A percentile compares a stretch with the other conserved stretches of the same genome.
Evolutionary conservation across 2,113 vertebrate species (phyloP).

Genomic region (Octodon degus): DNA sequence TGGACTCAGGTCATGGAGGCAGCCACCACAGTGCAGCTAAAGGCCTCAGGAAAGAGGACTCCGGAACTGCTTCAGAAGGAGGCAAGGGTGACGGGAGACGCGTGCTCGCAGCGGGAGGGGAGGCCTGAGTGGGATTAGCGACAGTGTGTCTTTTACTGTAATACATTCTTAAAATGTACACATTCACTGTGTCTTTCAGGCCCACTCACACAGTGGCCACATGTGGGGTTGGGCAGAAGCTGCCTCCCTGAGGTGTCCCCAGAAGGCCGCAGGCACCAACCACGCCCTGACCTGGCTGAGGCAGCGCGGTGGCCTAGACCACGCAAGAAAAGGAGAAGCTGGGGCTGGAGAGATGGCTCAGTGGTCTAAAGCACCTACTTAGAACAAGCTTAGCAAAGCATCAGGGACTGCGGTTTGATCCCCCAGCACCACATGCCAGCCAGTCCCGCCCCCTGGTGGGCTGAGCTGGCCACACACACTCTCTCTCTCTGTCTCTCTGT

Average conservation of each 20-base stretch:
- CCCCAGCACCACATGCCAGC: too few species aligned
- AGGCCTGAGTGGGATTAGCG: not conserved
- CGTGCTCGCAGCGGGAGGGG: not conserved
- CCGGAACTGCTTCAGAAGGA: not conserved
- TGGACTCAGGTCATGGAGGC: not conserved
- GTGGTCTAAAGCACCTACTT: too few species aligned
- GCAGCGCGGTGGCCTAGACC: not conserved
- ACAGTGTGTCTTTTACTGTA: not conserved
- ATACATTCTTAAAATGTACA: not conserved
- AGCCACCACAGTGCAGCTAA: not conserved
- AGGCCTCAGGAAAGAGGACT: not conserved
- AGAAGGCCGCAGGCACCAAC: not conserved
- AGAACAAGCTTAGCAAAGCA: too few species aligned
- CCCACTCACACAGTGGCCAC: not conserved
- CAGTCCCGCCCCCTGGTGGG: too few species aligned
- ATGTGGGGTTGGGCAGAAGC: not conserved
- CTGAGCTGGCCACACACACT: too few species aligned
- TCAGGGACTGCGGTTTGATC: too few species aligned
- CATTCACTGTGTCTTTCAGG: not conserved
- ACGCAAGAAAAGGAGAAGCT: not conserved
- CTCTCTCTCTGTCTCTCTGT: too few species aligned
- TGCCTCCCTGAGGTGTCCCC: not conserved
- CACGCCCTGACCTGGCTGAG: not conserved
- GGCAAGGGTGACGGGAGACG: not conserved
- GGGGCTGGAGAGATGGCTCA: too few species aligned